Conservation (phyloP, 1,140 invertebrate species). For the Lepidurus packardi region DNA sequence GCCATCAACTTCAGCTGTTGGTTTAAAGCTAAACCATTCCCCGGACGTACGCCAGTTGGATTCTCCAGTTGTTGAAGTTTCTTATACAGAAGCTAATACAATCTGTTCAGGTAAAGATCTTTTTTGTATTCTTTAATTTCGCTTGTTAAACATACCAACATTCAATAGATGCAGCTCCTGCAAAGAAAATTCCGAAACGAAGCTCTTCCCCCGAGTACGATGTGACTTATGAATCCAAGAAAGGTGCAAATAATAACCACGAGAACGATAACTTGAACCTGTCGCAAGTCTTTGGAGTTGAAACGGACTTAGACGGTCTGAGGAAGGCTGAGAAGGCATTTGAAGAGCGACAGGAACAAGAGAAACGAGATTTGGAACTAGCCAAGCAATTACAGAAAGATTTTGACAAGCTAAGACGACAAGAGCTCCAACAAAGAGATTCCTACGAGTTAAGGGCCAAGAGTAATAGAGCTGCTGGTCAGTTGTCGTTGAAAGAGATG, state of each 20-base stretch:
- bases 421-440: not conserved
- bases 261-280: not conserved
- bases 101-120: not conserved
- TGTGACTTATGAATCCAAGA: not conserved
- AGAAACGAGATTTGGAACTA: not conserved
- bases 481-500: slow-evolving; percentile 11
- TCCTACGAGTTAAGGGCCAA: not conserved
- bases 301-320: not conserved
- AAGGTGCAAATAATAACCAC: not conserved
- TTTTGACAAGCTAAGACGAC: not conserved
- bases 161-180: not conserved
- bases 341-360: not conserved
- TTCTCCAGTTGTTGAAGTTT: too few species aligned
- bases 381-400: not conserved
- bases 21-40: too few species aligned
- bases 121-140: not conserved
- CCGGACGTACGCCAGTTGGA: too few species aligned
- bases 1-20: too few species aligned
- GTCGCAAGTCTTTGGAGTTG: not conserved
- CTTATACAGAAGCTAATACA: too few species aligned
- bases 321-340: not conserved
- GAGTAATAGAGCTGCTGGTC: not conserved
- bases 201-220: not conserved
- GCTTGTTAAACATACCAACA: not conserved
- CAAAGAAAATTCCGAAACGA: not conserved